Percentiles rank a stretch among this genome's conserved stretches.
phyloP scores from a whole-genome alignment of 2,888 invertebrate genomes.

The Seladonia tumulorum region DNA sequence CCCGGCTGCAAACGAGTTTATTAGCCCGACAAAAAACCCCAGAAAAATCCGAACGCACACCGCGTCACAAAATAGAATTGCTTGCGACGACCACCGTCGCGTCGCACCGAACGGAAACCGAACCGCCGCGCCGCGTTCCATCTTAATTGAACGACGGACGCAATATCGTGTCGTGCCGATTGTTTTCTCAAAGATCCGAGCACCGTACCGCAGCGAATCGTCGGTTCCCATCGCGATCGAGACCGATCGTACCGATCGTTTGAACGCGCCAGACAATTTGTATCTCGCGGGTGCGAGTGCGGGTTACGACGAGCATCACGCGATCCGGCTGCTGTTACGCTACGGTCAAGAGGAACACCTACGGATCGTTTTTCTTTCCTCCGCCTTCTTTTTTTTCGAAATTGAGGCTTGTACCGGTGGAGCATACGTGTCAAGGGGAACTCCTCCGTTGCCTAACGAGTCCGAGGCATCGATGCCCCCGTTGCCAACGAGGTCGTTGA shows the following conservation, averaged over 20 bases:
- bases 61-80: slow-evolving; percentile 40
- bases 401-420: slow-evolving; percentile 4
- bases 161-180: slow-evolving; percentile 34
- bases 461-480: slow-evolving; percentile 21
- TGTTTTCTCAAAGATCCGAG: slow-evolving; percentile 2
- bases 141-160: slow-evolving; percentile 51
- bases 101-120: slow-evolving; percentile 33
- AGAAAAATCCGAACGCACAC: slow-evolving; percentile 38
- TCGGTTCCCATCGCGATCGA: slow-evolving; percentile 24
- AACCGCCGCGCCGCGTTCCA: slow-evolving; percentile 23
- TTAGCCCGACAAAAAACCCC: slow-evolving; percentile 52
- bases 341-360: slow-evolving; percentile 15
- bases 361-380: neutral
- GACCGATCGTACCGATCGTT: slow-evolving; percentile 41
- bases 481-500: slow-evolving; percentile 20
- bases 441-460: slow-evolving; percentile 26
- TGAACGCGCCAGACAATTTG: slow-evolving; percentile 25
- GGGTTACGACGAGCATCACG: slow-evolving; percentile 30
- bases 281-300: slow-evolving; percentile 20
- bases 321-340: slow-evolving; percentile 36
- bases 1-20: slow-evolving; percentile 62
- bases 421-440: neutral
- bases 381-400: slow-evolving; percentile 7
- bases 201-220: neutral
- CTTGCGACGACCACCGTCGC: slow-evolving; percentile 14